A percentile compares a stretch with the other conserved stretches of the same genome.
phyloP scores from a whole-genome alignment of 2,113 vertebrate species.

The Psilopogon haemacephalus region DNA sequence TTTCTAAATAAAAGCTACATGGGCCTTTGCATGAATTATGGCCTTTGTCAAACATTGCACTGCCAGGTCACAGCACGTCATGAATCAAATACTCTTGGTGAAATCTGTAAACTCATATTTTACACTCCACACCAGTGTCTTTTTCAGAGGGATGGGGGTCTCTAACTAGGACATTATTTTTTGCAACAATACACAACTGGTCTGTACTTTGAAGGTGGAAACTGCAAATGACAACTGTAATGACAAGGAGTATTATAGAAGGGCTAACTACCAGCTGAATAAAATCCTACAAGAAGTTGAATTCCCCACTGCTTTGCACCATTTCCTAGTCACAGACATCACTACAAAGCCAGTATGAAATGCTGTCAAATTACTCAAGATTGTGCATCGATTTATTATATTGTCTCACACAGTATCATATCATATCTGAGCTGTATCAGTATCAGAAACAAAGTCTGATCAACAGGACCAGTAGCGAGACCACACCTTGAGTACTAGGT shows the following conservation, averaged over 20 bases:
- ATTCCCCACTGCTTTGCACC: neutral
- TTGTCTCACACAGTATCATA: too few relatives aligned
- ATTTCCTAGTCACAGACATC: neutral
- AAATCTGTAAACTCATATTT: slow-evolving; percentile 50
- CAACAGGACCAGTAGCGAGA: too few relatives aligned
- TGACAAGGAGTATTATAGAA: slow-evolving; percentile 10
- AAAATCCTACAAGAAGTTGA: neutral
- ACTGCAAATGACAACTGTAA: slow-evolving; percentile 38
- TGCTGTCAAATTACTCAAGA: neutral
- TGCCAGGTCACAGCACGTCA: slow-evolving; percentile 38
- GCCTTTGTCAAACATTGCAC: slow-evolving; percentile 60
- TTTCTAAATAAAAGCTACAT: slow-evolving; percentile 56
- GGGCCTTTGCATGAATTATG: slow-evolving; percentile 40
- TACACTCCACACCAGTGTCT: too few relatives aligned
- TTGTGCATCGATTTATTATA: neutral
- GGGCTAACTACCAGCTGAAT: neutral
- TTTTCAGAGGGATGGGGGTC: slow-evolving; percentile 36
- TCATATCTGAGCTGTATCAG: too few relatives aligned
- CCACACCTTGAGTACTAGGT: too few relatives aligned
- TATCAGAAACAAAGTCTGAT: too few relatives aligned
- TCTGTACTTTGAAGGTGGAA: slow-evolving; percentile 57
- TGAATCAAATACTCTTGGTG: slow-evolving; percentile 51
- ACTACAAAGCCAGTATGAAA: neutral
- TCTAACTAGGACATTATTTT: slow-evolving; percentile 60
- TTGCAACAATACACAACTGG: slow-evolving; percentile 40